Percentiles rank a stretch among this genome's conserved stretches.
Evolutionary conservation across 1,140 invertebrate species (phyloP).

Genomic region (Adelges cooleyi): DNA sequence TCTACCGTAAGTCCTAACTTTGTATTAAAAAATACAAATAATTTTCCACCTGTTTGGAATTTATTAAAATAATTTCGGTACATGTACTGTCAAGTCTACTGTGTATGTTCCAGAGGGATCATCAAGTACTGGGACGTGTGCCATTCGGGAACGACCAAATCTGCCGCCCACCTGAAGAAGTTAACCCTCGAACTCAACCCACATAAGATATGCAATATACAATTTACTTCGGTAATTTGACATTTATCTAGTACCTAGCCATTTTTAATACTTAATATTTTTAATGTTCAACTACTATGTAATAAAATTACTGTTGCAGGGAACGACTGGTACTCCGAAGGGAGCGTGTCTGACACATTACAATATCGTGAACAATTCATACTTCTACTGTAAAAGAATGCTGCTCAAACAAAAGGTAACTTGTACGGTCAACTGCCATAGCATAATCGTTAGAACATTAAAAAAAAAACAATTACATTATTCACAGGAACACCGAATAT

Average conservation of each 20-base stretch:
- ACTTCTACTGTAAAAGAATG: conserved; percentile 35
- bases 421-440: background rate
- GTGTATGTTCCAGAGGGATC: conserved; percentile 45
- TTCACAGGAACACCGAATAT: conserved; percentile 42
- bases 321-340: conserved; percentile 79
- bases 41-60: background rate
- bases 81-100: no score
- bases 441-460: no score
- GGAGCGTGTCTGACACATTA: conserved; percentile 71
- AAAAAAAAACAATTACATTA: background rate
- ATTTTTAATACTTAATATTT: no score
- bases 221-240: conserved; percentile 82
- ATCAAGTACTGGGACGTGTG: conserved; percentile 49
- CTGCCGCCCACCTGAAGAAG: conserved; percentile 38
- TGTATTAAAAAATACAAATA: no score
- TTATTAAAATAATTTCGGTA: no score
- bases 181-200: conserved; percentile 47
- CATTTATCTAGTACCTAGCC: no score
- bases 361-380: conserved; percentile 76
- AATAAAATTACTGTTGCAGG: conserved; percentile 39
- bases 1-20: conserved; percentile 44
- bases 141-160: conserved; percentile 35
- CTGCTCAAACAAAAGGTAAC: conserved; percentile 31
- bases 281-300: no score
- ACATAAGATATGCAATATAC: conserved; percentile 60